phyloP scores from a whole-genome alignment of 2,888 invertebrate species.

The Drosophila trichaetosa region DNA sequence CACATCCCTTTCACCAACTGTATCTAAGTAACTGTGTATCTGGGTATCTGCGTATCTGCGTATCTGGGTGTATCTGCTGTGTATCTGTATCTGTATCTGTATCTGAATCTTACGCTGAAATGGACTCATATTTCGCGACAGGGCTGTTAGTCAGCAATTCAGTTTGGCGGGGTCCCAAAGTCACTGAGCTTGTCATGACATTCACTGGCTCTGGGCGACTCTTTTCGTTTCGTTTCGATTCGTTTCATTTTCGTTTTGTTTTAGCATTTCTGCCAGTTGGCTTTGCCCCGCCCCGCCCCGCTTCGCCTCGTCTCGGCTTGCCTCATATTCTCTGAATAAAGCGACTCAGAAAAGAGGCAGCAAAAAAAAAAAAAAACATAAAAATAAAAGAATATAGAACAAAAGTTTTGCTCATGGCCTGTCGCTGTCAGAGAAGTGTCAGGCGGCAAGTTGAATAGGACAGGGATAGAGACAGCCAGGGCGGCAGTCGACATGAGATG shows the following conservation, averaged over 20 bases:
- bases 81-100: conserved; percentile 26
- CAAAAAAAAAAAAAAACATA: conserved; percentile 19
- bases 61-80: conserved; percentile 21
- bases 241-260: conserved; percentile 48
- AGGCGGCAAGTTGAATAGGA: conserved; percentile 79
- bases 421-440: conserved; percentile 83
- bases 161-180: conserved; percentile 67
- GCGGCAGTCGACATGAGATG: conserved; percentile 52
- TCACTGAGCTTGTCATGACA: conserved; percentile 77
- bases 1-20: conserved; percentile 51
- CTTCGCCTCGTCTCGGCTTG: conserved; percentile 12
- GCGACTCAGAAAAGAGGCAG: conserved; percentile 39
- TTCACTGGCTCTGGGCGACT: conserved; percentile 62
- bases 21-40: conserved; percentile 20
- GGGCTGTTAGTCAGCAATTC: conserved; percentile 81
- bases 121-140: conserved; percentile 80
- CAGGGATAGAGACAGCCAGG: conserved; percentile 58
- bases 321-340: conserved; percentile 50
- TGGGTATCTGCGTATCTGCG: conserved; percentile 15
- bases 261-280: conserved; percentile 62
- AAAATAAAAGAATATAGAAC: conserved; percentile 66
- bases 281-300: conserved; percentile 37
- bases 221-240: conserved; percentile 43
- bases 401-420: conserved; percentile 81
- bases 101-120: conserved; percentile 69